phyloP scores from a whole-genome alignment of 2,797 vertebrate genomes.

The Peromyscus melanophrys region DNA sequence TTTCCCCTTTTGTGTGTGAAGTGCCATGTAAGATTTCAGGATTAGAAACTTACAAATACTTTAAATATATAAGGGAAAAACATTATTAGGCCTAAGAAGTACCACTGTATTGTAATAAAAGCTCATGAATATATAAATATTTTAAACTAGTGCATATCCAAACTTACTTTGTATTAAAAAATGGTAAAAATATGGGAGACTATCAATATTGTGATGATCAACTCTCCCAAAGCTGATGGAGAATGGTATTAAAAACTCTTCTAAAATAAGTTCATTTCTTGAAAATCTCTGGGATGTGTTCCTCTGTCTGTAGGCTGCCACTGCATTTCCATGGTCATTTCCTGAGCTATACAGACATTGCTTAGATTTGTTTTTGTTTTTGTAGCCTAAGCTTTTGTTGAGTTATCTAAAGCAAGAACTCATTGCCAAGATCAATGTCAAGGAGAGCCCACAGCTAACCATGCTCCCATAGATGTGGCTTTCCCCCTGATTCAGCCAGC shows the following conservation, averaged over 20 bases:
- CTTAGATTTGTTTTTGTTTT: background rate
- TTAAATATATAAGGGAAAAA: background rate
- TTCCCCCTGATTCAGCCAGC: too few relatives aligned
- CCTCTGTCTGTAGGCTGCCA: background rate
- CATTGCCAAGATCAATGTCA: background rate
- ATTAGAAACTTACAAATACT: background rate
- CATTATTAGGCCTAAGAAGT: background rate
- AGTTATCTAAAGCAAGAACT: background rate
- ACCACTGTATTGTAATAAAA: background rate
- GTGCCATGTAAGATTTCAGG: background rate
- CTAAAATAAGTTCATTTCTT: background rate
- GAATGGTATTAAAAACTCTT: background rate
- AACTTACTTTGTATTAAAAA: background rate
- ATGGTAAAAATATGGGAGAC: background rate
- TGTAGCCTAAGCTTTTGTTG: background rate
- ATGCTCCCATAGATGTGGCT: too few relatives aligned
- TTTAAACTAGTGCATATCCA: background rate
- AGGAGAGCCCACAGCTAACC: too few relatives aligned
- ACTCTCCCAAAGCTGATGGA: background rate
- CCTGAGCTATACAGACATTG: background rate
- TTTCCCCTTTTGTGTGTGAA: background rate
- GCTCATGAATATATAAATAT: background rate
- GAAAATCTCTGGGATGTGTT: background rate
- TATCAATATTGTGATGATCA: background rate
- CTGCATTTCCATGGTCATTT: background rate